Conservation (phyloP, 2,888 invertebrate species). For the Euphydryas editha region DNA sequence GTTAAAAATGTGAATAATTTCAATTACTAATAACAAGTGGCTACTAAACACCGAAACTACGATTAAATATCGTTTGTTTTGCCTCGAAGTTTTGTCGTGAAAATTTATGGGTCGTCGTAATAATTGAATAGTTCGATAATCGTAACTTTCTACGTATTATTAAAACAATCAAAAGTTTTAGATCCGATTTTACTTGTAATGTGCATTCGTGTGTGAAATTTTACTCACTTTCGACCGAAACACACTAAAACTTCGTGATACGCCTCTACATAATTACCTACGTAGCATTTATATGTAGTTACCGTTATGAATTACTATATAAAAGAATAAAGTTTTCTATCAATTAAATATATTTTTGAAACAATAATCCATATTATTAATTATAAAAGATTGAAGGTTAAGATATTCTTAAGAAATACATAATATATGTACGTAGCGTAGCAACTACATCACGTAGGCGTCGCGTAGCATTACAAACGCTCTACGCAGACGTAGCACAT, state of each 20-base stretch:
- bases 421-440: constrained; percentile 13
- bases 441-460: constrained; percentile 20
- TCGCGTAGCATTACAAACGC: constrained; percentile 26
- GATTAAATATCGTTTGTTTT: not conserved
- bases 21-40: not conserved
- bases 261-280: not conserved
- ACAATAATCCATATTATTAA: not conserved
- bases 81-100: not conserved
- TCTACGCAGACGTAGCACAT: constrained; percentile 28
- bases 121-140: constrained; percentile 3
- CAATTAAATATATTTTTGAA: not conserved
- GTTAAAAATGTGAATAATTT: too few relatives aligned
- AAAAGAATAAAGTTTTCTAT: not conserved
- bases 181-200: constrained; percentile 1
- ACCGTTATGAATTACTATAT: not conserved
- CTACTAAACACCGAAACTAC: not conserved
- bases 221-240: not conserved
- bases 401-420: not conserved
- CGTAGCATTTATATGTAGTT: not conserved
- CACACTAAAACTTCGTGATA: constrained; percentile 4
- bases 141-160: not conserved
- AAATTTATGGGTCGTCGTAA: not conserved
- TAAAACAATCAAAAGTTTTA: constrained; percentile 6
- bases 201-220: constrained; percentile 5
- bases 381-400: not conserved